Evolutionary conservation across 1,140 invertebrate genomes (phyloP), one percentile per base, ranked within the genome.

Genomic region (Drosophila tristis): DNA sequence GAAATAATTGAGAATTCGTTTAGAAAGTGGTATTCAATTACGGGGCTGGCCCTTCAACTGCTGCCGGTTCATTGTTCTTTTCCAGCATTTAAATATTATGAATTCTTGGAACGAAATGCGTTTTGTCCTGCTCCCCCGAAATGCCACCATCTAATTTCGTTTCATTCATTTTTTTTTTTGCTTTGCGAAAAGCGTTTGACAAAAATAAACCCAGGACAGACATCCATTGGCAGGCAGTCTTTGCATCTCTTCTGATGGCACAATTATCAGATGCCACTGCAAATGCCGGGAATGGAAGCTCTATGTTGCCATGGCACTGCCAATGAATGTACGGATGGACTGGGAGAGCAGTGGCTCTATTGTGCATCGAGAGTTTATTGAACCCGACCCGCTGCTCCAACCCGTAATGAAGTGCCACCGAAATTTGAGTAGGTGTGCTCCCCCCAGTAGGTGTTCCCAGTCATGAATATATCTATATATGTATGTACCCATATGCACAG

Each of bases 211-310:
- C 47, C 48, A 48, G 51, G 47, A 51, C 15, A 48, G 23, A 74
- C 60, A 84, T 60, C 53, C 35, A 39, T 76, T 68, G 61, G 39
- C 44, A n/a, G 45, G 71, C 58, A 48, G 63, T 54, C 20, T 8
- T 50, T 66, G 61, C 72, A 54, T 43, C 31, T 42, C 45, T 16
- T 53, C 31, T 85, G 81, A 80, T 60, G 57, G 67, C 78, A 80
- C 81, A 85, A 85, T 85, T 85, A 85, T 85, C 81, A 63, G 74
- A 74, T 85, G 81, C 77, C 62, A 59, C 63, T 76, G 49, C 71
- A 20, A 75, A 23, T 62, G 59, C 42, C 72, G 54, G 61, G 63
- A 5, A 66, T 78, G 73, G 58, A 72, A 73, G 65, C 57, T 71
- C 64, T 62, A 57, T 42, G 11, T 70, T 48, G 31, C 23, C 20